Conservation (phyloP, 2,888 invertebrate species). For the Eupithecia vulgata region DNA sequence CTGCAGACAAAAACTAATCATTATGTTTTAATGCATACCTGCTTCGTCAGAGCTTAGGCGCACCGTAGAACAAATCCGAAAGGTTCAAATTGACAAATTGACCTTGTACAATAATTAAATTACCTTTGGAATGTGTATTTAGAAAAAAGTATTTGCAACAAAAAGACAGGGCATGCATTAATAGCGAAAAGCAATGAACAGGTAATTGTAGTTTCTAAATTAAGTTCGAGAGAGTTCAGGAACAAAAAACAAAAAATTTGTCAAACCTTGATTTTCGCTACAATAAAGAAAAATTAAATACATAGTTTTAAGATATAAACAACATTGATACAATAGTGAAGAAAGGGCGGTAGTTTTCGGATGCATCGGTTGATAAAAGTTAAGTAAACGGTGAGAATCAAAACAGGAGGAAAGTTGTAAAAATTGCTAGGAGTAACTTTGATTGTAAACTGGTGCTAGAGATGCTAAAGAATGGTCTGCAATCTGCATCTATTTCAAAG, state of each 20-base stretch:
- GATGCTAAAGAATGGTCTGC: constrained; percentile 63
- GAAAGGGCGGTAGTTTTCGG: constrained; percentile 81
- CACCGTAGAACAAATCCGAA: neutral
- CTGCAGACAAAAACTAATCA: neutral
- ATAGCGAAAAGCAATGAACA: constrained; percentile 47
- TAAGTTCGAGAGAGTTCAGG: constrained; percentile 27
- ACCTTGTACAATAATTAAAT: neutral
- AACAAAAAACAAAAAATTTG: constrained; percentile 35
- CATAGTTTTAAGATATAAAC: constrained; percentile 58
- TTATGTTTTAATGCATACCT: neutral
- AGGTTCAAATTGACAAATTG: neutral
- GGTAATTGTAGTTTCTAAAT: constrained; percentile 30
- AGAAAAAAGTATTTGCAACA: neutral
- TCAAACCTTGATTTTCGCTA: constrained; percentile 52
- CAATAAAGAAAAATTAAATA: constrained; percentile 43
- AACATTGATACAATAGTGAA: constrained; percentile 84
- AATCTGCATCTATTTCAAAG: constrained; percentile 58
- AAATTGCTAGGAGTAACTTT: constrained; percentile 50
- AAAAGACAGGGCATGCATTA: constrained; percentile 39
- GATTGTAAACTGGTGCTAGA: constrained; percentile 62
- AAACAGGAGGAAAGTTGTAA: constrained; percentile 53
- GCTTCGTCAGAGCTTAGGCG: neutral
- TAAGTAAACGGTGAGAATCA: constrained; percentile 50
- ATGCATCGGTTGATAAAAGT: constrained; percentile 72
- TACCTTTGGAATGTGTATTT: neutral